Conservation (phyloP, 2,888 invertebrate genomes). For the Leptinotarsa rubiginosa region DNA sequence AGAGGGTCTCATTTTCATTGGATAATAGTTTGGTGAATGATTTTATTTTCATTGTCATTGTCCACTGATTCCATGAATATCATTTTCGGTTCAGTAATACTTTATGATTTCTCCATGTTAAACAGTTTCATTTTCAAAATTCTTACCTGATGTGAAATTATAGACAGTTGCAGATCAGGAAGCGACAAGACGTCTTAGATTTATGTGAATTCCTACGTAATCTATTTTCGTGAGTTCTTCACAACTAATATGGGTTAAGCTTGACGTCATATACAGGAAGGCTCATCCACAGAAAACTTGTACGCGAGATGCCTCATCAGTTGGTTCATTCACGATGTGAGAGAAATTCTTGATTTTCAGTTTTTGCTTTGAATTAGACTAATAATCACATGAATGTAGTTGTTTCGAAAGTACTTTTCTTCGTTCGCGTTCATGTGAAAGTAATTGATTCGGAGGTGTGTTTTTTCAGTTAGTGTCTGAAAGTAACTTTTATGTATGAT, state of each 20-base stretch:
- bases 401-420: too few relatives aligned
- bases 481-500: too few relatives aligned
- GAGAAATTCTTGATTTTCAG: too few relatives aligned
- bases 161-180: neutral
- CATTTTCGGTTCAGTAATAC: neutral
- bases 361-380: too few relatives aligned
- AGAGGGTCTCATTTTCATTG: neutral
- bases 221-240: slow-evolving; percentile 11
- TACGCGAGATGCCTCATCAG: too few relatives aligned
- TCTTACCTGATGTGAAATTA: neutral
- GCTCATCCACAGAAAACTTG: neutral
- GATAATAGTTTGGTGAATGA: neutral
- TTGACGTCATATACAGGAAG: slow-evolving; percentile 2
- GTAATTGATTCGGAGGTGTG: too few relatives aligned
- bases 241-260: neutral
- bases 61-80: neutral
- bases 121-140: neutral
- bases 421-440: too few relatives aligned
- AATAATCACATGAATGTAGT: too few relatives aligned
- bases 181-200: neutral
- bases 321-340: too few relatives aligned
- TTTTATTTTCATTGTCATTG: neutral
- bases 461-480: too few relatives aligned
- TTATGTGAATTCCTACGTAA: slow-evolving; percentile 1
- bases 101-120: neutral